phyloP scores from a whole-genome alignment of 2,888 invertebrate genomes.

The Cryptophagus acutangulus region DNA sequence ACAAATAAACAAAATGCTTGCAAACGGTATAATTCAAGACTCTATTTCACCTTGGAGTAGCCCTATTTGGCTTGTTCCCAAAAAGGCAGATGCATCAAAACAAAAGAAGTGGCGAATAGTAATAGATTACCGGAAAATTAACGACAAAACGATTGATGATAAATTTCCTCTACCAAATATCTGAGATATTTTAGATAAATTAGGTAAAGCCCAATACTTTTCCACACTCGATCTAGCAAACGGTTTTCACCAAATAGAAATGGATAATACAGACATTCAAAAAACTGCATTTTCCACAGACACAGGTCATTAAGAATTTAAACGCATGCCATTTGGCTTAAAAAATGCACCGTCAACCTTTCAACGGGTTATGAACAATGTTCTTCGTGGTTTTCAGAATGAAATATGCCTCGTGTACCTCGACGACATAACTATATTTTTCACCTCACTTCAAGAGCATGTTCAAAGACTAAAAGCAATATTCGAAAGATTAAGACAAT shows the following conservation, averaged over 20 bases:
- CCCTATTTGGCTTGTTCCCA: slow-evolving; percentile 24
- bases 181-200: slow-evolving; percentile 3
- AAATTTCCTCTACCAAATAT: slow-evolving; percentile 5
- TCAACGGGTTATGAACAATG: slow-evolving; percentile 7
- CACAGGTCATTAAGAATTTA: slow-evolving; percentile 14
- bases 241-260: slow-evolving; percentile 23
- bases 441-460: slow-evolving; percentile 27
- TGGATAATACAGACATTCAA: slow-evolving; percentile 10
- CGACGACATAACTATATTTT: slow-evolving; percentile 17
- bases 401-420: slow-evolving; percentile 17
- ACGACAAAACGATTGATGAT: slow-evolving; percentile 5
- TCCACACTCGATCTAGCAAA: too few species aligned
- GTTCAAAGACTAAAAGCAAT: slow-evolving; percentile 19
- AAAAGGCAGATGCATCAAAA: slow-evolving; percentile 27
- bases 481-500: slow-evolving; percentile 20
- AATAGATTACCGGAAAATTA: slow-evolving; percentile 2
- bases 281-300: slow-evolving; percentile 15
- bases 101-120: slow-evolving; percentile 6
- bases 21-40: slow-evolving; percentile 33
- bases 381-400: slow-evolving; percentile 52
- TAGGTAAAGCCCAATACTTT: slow-evolving; percentile 24
- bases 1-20: slow-evolving; percentile 27
- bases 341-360: slow-evolving; percentile 26
- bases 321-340: slow-evolving; percentile 31
- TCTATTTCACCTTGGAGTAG: slow-evolving; percentile 23